Base-by-base conservation (phyloP, 1,140 invertebrate genomes). In the Leptinotarsa undecemlineata region DNA sequence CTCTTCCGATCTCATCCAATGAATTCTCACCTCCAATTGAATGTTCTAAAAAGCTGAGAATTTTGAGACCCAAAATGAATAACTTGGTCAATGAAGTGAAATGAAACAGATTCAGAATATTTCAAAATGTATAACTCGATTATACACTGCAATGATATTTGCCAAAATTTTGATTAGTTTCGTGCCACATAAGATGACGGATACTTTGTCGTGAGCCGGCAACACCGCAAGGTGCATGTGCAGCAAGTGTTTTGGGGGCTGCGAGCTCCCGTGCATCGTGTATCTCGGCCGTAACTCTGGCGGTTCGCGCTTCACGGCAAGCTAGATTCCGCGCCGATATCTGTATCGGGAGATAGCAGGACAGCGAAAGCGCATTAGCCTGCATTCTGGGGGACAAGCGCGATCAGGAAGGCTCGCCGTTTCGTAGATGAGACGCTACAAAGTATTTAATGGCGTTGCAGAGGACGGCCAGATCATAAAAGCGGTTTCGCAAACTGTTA, bases 341-440 rank as follows among this genome's bases (percentile, higher is more conserved):
- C 79, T 80, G 72, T 80, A 80, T 80, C 79, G 71, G 51, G 68
- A 75, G 77, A 80, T 78, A 76, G 78, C 69, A 48, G 74, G 75
- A 80, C 79, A 80, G 72, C 77, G 73, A 80, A 80, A 80, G 79
- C 79, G 73, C 79, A 80, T 80, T 80, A 80, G 79, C 68, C 74
- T 64, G 79, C 78, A 79, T 79, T 79, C 78, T 74, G 73, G 15
- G 51, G 47, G 67, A 62, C 66, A 76, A 76, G 66, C 71, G 20
- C 75, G 57, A 71, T 15, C 48, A 69, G n/a, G 63, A 21, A 57
- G 15, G 51, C 15, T 57, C 51, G 13, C 3, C 17, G 33, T 42
- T 57, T 57, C 51, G 4, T 57, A 3, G 51, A 57, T 42, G 8
- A 11, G 33, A 42, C 8, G 33, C 8, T 57, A 57, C 51, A 57